phyloP scores from a whole-genome alignment of 2,888 invertebrate species.

The Thymelicus lineola region DNA sequence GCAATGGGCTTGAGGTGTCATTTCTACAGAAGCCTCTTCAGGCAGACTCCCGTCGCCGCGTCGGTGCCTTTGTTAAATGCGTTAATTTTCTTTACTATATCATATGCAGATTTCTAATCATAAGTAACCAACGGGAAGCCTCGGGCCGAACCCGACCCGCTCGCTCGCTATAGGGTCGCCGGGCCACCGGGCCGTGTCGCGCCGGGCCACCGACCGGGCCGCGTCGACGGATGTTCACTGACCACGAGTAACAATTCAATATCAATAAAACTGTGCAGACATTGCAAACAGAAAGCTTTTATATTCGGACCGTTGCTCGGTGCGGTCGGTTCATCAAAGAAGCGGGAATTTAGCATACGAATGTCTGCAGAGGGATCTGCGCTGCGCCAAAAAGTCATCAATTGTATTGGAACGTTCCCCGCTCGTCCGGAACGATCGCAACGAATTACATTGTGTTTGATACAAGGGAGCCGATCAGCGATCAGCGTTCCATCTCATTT shows the following conservation, averaged over 20 bases:
- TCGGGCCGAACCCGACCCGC: no score
- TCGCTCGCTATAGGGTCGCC: no score
- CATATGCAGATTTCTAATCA: no score
- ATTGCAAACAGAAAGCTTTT: background rate
- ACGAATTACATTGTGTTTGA: slow-evolving; percentile 17
- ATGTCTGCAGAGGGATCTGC: slow-evolving; percentile 8
- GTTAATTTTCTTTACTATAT: no score
- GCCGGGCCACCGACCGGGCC: no score
- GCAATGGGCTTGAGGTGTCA: no score
- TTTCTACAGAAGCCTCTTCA: no score
- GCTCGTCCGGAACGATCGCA: slow-evolving; percentile 10
- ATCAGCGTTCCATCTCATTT: background rate
- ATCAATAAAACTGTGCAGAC: background rate
- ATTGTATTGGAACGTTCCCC: slow-evolving; percentile 1
- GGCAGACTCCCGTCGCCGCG: no score
- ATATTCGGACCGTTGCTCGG: background rate
- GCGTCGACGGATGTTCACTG: no score
- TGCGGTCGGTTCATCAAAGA: background rate
- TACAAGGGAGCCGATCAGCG: slow-evolving; percentile 7
- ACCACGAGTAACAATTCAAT: background rate
- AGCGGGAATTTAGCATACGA: slow-evolving; percentile 13
- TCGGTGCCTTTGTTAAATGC: no score
- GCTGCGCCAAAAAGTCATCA: slow-evolving; percentile 15
- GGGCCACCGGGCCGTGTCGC: no score
- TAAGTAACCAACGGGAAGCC: no score